Percentiles rank a stretch among this genome's conserved stretches.
phyloP scores from a whole-genome alignment of 2,888 invertebrate genomes.

The Dastarcus helophoroides region DNA sequence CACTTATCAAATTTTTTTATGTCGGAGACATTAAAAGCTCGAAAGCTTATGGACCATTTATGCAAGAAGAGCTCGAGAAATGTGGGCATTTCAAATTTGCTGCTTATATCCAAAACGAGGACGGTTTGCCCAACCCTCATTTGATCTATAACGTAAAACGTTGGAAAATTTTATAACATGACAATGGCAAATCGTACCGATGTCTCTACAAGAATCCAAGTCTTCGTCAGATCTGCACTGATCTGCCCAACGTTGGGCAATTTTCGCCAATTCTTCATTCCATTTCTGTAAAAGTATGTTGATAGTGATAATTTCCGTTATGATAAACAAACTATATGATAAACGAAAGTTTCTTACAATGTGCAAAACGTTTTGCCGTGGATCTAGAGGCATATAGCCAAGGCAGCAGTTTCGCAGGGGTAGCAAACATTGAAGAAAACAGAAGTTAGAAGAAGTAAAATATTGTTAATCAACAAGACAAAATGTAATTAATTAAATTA shows the following conservation, averaged over 20 bases:
- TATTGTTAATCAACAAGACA: too few species aligned
- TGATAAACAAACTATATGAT: too few species aligned
- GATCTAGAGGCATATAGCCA: too few species aligned
- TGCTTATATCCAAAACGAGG: neutral
- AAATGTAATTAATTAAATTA: too few species aligned
- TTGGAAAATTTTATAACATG: neutral
- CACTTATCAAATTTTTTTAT: slow-evolving; percentile 6
- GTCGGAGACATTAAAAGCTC: slow-evolving; percentile 6
- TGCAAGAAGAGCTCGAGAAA: slow-evolving; percentile 7
- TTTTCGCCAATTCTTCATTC: slow-evolving; percentile 1
- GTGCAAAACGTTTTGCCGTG: too few species aligned
- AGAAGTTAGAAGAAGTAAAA: too few species aligned
- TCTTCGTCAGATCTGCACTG: slow-evolving; percentile 6
- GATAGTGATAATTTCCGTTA: slow-evolving; percentile 1
- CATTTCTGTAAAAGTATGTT: neutral
- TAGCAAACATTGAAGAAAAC: too few species aligned
- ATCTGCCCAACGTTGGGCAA: slow-evolving; percentile 10
- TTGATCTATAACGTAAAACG: slow-evolving; percentile 4
- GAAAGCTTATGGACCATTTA: slow-evolving; percentile 7
- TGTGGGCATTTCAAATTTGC: neutral
- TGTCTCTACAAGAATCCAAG: slow-evolving; percentile 5
- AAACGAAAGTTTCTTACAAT: too few species aligned
- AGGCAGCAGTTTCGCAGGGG: too few species aligned
- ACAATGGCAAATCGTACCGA: neutral
- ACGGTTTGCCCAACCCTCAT: slow-evolving; percentile 7